A percentile compares a stretch with the other conserved stretches of the same genome.
These are phyloP conservation scores for Trematocara nigrifrons DNA, from an alignment of 2,113 vertebrate genomes.

Conservation along the genomic window DNA sequence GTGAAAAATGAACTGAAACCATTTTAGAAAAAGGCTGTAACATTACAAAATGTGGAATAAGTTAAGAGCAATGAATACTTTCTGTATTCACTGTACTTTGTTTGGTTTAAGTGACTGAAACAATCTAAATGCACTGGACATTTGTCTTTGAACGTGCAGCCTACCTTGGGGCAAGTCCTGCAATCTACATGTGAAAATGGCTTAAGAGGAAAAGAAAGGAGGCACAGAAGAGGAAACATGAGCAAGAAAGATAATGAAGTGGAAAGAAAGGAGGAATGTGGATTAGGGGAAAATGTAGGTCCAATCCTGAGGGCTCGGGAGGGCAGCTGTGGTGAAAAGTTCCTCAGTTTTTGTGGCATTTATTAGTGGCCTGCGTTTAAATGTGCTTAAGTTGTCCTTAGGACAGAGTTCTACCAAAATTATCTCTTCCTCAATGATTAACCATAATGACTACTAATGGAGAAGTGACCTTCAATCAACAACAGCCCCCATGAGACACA, in stretches of 20 bases:
- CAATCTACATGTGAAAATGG: not conserved
- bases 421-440: conserved; percentile 28
- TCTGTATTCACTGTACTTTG: not conserved
- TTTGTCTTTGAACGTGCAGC: not conserved
- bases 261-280: not conserved
- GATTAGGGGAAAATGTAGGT: not conserved
- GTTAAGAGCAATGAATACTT: not conserved
- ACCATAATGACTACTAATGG: conserved; percentile 20
- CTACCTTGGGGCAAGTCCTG: not conserved
- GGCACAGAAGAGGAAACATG: not conserved
- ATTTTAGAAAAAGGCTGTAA: not conserved
- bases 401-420: not conserved
- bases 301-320: not conserved
- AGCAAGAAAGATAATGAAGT: not conserved
- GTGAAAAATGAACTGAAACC: not conserved
- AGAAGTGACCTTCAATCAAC: conserved; percentile 24
- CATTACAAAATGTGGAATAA: not conserved
- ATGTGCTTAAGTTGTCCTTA: not conserved
- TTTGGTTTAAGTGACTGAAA: not conserved
- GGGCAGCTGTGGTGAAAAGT: not conserved
- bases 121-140: not conserved
- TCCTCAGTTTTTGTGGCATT: not conserved
- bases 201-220: not conserved
- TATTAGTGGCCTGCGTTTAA: not conserved
- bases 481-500: conserved; percentile 54